These are phyloP conservation scores for Epizoanthus ramosus DNA, from an alignment of 92 coral and sea anemone genomes.

Conservation along the genomic window DNA sequence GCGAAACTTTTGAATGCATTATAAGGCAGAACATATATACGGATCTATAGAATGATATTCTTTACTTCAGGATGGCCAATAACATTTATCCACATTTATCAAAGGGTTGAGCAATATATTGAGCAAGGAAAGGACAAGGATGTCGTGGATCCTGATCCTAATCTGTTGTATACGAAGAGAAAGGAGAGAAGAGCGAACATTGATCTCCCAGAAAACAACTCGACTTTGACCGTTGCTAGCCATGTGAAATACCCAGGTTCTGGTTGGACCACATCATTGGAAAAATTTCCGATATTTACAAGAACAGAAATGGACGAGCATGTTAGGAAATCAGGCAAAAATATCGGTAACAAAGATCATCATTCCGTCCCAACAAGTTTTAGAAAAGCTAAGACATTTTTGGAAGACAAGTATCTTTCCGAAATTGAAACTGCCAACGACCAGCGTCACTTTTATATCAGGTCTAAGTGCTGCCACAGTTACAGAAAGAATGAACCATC, in stretches of 20 bases:
- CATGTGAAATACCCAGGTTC: neutral
- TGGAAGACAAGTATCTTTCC: constrained; percentile 53
- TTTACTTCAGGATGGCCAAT: neutral
- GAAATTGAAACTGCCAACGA: constrained; percentile 40
- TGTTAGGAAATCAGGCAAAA: constrained; percentile 21
- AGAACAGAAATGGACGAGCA: constrained; percentile 50
- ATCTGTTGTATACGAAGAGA: neutral
- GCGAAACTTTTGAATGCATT: no score
- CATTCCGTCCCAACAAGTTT: constrained; percentile 49
- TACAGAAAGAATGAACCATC: constrained; percentile 54
- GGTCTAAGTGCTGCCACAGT: constrained; percentile 55
- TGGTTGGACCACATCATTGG: constrained; percentile 7
- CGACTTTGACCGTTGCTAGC: neutral
- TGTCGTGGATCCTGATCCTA: constrained; percentile 1
- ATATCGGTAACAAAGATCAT: no score
- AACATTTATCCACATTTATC: neutral
- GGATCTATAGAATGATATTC: neutral
- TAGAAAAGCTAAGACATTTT: constrained; percentile 51
- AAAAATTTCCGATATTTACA: constrained; percentile 44
- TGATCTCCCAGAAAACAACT: no score
- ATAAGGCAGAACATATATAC: neutral
- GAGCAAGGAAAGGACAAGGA: neutral
- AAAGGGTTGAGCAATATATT: constrained; percentile 1
- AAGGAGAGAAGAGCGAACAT: neutral
- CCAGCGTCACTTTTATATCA: constrained; percentile 45